Base-by-base conservation (phyloP, 2,888 invertebrate species). In the Hemithea aestivaria region DNA sequence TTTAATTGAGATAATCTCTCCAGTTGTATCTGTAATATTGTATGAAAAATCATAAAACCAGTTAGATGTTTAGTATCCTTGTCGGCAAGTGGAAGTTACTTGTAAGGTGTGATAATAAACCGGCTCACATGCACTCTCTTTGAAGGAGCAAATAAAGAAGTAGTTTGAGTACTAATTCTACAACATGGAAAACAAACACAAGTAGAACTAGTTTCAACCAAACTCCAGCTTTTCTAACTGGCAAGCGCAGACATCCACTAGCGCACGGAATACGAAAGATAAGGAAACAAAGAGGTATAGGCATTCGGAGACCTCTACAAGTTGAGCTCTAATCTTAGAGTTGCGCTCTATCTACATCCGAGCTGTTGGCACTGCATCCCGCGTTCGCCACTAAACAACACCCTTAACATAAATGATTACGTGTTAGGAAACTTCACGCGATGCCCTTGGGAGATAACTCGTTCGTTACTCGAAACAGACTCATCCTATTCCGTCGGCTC, bases 401-500 rank as follows among this genome's bases (percentile, higher is more conserved):
- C 49, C 53, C 35, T 42, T 48, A 45, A 44, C 53, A 53, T 68
- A 65, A 68, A 62, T 66, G 68, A 69, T 71, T 70, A 62, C 61
- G 61, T 66, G 65, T 58, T 60, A 46, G 53, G 54, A 50, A 58
- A 35, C 55, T 52, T 53, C 56, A 59, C 56, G 52, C 44, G 60
- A 63, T 65, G 55, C 56, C 66, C 66, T 64, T 62, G 62, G 50
- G 60, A 69, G 65, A 64, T 66, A 69, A 62, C 62, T 63, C 55
- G 59, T 62, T 63, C 64, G 60, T 67, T 66, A 59, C 56, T 28
- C 52, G 51, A 55, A 61, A 58, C 62, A 58, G 62, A 65, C 66
- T 66, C 61, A 58, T 65, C 53, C 57, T 49, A 58, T 64, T 60
- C 49, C 50, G 23, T 28, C 21, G 32, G 27, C 20, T 25, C 21